Base-by-base conservation (phyloP, 2,797 vertebrate species). In the Psittacula derbiana region DNA sequence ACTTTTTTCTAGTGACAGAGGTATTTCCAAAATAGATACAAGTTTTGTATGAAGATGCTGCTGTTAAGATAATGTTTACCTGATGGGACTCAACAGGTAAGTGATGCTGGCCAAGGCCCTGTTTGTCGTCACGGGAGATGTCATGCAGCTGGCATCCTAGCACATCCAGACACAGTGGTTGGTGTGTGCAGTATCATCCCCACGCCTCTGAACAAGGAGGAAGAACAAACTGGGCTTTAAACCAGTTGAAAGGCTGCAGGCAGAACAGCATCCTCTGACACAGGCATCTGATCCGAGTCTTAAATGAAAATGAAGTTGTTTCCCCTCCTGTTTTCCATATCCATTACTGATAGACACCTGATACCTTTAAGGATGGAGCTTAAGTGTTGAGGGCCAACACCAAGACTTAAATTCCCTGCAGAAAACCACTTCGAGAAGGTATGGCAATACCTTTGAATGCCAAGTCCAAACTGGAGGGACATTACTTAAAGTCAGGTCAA, bases 21-120 rank as follows among this genome's bases (percentile, higher is more conserved):
- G 27, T 49, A 30, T 50, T 75, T 76, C 40, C 30, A 64, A 11
- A 10, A 36, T 11, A 70, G 30, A 40, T 20, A 36, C 10, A 52
- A 46, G 21, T 36, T 75, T 27, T 36, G 24, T 44, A 12, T 50
- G 49, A 62, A 38, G 43, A 20, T 40, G 52, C 36, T 53, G 27
- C 40, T 71, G 25, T 33, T 65, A 46, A 64, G 49, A 24, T 52
- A 36, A 18, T 4, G 5, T 46, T 46, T 20, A 55, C 23, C 36
- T 78, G 58, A 25, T 0, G 10, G 50, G 27, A 58, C 33, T 31
- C 0, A 1, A 17, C 40, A 46, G 76, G 6, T 9, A 36, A 28
- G n/a, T 16, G 50, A 27, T 65, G 64, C 49, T 58, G 64, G 44
- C 50, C 44, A 33, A 69, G 38, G 50, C 38, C 20, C 21, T n/a